These are phyloP conservation scores for Trochalopteron elliotii DNA, from an alignment of 2,113 vertebrate species.

Conservation along the genomic window DNA sequence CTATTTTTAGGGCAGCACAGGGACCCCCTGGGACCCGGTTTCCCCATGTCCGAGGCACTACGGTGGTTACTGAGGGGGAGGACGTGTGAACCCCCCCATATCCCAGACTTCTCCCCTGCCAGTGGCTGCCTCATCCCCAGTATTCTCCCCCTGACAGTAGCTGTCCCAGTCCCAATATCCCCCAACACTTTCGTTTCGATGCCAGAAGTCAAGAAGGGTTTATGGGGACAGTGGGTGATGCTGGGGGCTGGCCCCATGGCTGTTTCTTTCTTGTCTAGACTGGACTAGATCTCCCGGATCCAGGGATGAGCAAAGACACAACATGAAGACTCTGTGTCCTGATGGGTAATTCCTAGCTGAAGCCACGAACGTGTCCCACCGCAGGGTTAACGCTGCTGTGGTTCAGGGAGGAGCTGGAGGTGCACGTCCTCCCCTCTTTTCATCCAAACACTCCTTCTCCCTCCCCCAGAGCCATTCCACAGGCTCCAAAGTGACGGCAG, in stretches of 20 bases:
- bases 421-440: rapidly evolving
- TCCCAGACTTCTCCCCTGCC: too few relatives aligned
- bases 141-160: rapidly evolving
- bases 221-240: background rate
- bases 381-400: rapidly evolving
- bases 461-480: rapidly evolving
- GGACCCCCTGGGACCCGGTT: too few relatives aligned
- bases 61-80: background rate
- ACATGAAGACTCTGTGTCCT: background rate
- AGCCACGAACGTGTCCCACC: rapidly evolving
- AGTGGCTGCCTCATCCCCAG: background rate
- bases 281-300: background rate
- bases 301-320: background rate
- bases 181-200: too few relatives aligned
- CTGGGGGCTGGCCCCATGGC: background rate
- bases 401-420: background rate
- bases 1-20: background rate
- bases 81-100: rapidly evolving
- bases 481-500: rapidly evolving
- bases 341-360: rapidly evolving
- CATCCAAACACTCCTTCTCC: background rate
- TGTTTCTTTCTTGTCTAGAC: background rate
- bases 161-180: background rate
- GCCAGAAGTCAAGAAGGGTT: background rate
- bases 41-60: rapidly evolving